Conservation (phyloP, 2,113 vertebrate species). For the Hippocampus mohnikei region DNA sequence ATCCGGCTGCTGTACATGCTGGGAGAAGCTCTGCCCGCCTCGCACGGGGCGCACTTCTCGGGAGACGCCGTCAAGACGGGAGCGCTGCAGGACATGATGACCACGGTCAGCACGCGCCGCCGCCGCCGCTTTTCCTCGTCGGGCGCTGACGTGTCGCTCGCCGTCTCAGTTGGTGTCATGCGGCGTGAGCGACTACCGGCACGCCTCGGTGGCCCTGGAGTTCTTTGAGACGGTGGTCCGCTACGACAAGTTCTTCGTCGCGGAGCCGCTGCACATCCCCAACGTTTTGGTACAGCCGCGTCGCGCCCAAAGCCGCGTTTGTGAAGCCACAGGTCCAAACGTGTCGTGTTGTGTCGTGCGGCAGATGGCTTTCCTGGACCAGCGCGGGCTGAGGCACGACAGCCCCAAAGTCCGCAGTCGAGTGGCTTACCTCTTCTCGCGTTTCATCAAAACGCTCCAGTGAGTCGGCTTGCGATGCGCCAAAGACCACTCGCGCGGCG, state of each 20-base stretch:
- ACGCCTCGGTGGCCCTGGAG: slow-evolving; percentile 90
- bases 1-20: slow-evolving; percentile 95
- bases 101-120: slow-evolving; percentile 76
- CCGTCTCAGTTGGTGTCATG: slow-evolving; percentile 85
- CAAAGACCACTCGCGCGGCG: too few species aligned
- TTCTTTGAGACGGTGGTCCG: slow-evolving; percentile 96
- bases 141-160: background rate
- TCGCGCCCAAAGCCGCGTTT: too few species aligned
- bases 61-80: slow-evolving; percentile 90
- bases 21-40: slow-evolving; percentile 92
- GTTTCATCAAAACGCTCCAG: slow-evolving; percentile 96
- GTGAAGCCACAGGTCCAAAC: too few species aligned
- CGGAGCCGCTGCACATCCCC: slow-evolving; percentile 96
- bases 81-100: slow-evolving; percentile 96
- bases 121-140: too few species aligned
- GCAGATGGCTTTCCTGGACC: slow-evolving; percentile 98
- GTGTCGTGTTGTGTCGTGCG: too few species aligned
- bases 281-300: slow-evolving; percentile 82
- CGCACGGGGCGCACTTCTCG: slow-evolving; percentile 93
- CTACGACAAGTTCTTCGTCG: slow-evolving; percentile 95
- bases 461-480: slow-evolving; percentile 59
- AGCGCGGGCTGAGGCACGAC: slow-evolving; percentile 88
- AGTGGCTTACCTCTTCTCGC: slow-evolving; percentile 92
- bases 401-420: slow-evolving; percentile 95
- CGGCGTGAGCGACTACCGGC: slow-evolving; percentile 89